Percentiles rank a stretch among this genome's conserved stretches.
phyloP scores from a whole-genome alignment of 2,888 invertebrate species.

The Notodonta dromedarius region DNA sequence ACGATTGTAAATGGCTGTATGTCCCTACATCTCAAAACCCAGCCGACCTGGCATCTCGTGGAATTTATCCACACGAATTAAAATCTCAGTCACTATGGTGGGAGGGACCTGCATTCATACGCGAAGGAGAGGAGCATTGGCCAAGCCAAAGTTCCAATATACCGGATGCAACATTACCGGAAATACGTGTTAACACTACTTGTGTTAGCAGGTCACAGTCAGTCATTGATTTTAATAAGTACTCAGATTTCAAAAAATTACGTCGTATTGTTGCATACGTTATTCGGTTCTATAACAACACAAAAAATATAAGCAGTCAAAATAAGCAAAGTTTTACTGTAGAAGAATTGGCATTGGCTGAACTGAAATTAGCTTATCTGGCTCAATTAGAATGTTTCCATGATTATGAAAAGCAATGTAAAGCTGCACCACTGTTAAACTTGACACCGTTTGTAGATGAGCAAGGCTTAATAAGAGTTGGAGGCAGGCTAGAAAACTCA shows the following conservation, averaged over 20 bases:
- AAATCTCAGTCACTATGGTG: constrained; percentile 9
- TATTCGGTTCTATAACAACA: not conserved
- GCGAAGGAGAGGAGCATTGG: constrained; percentile 8
- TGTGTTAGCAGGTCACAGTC: not conserved
- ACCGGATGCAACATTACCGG: not conserved
- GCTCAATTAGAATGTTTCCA: constrained; percentile 2
- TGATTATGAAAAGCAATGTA: constrained; percentile 3
- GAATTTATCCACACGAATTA: constrained; percentile 6
- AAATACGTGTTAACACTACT: not conserved
- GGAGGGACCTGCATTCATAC: constrained; percentile 10
- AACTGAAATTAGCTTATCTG: not conserved
- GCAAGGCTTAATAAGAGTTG: not conserved
- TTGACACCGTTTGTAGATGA: not conserved
- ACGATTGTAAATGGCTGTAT: constrained; percentile 8
- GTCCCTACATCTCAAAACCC: constrained; percentile 10
- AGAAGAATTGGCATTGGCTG: not conserved
- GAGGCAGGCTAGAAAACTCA: not conserved
- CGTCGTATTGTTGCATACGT: constrained; percentile 1
- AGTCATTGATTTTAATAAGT: not conserved
- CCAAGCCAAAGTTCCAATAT: constrained; percentile 3
- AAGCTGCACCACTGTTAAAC: not conserved
- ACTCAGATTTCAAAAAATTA: not conserved
- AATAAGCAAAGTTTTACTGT: constrained; percentile 4
- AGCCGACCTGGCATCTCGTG: constrained; percentile 12
- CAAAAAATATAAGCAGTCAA: not conserved